phyloP scores from a whole-genome alignment of 2,888 invertebrate genomes.

The Orthosia incerta region DNA sequence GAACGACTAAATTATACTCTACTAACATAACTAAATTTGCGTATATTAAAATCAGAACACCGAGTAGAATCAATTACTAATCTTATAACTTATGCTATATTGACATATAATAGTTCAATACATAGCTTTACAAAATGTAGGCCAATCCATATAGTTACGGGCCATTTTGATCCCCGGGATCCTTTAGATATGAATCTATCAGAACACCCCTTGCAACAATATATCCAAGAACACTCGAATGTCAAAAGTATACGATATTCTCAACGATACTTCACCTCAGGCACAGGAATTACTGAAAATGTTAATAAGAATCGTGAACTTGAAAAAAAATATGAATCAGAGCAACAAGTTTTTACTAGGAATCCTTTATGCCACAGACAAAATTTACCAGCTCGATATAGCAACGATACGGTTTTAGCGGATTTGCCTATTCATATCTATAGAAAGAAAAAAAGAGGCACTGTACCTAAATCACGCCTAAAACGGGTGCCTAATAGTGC shows the following conservation, averaged over 20 bases:
- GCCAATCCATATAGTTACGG: slow-evolving; percentile 11
- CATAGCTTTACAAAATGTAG: slow-evolving; percentile 1
- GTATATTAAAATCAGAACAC: background rate
- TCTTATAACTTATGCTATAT: background rate
- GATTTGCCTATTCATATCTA: slow-evolving; percentile 16
- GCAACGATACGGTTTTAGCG: background rate
- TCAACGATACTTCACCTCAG: background rate
- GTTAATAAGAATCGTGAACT: background rate
- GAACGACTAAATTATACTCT: too few relatives aligned
- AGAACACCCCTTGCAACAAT: slow-evolving; percentile 7
- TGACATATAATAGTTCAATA: too few relatives aligned
- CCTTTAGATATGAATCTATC: slow-evolving; percentile 13
- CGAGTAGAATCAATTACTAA: slow-evolving; percentile 4
- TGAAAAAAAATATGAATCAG: too few relatives aligned
- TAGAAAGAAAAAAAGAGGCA: background rate
- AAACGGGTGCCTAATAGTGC: too few relatives aligned
- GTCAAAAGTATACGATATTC: slow-evolving; percentile 16
- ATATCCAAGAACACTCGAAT: slow-evolving; percentile 1
- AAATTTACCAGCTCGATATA: slow-evolving; percentile 12
- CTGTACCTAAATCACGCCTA: too few relatives aligned
- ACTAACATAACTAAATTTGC: too few relatives aligned
- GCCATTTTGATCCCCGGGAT: slow-evolving; percentile 22
- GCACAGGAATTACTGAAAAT: slow-evolving; percentile 7
- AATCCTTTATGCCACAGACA: slow-evolving; percentile 3
- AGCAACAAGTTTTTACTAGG: background rate